Base-by-base conservation (phyloP, 1,140 invertebrate species). In the Diplogasteroides magnus region DNA sequence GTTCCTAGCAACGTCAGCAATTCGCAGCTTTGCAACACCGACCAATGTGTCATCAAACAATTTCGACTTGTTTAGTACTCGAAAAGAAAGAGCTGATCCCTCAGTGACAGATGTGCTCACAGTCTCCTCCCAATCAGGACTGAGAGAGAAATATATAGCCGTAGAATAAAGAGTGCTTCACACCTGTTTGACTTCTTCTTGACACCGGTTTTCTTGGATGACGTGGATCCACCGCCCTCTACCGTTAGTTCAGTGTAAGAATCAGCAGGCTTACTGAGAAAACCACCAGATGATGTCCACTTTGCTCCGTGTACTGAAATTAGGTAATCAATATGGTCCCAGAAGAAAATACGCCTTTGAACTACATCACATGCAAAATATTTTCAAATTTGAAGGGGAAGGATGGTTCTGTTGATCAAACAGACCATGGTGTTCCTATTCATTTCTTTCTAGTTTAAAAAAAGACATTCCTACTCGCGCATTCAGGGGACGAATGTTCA, bases 41-140 rank as follows among this genome's bases (percentile, higher is more conserved):
- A 78, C 58, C 15, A 79, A 61, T 31, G 64, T 64, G 57, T 81
- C 78, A 15, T 81, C 79, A 60, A 81, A 82, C 13, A 81, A 32
- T 69, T 78, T 79, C 0, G 76, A 59, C 64, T 82, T 81, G 37
- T 73, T 64, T 26, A 75, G 64, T 2, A 82, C 61, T 25, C 74
- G 69, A 62, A 81, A 82, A 23, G 77, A 74, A 14, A 81, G 31
- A 6, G 68, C 25, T 0, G 80, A 82, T 14, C 69, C 32, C 2
- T 81, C 80, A 25, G 72, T 75, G 19, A 82, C 80, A 28, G 29
- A 68, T 26, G 74, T 28, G 23, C 60, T 69, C 32, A 79, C 73
- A 14, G 71, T 37, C 65, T 80, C 78, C 26, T 80, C 78, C 77
- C 79, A 80, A 63, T 81, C 76, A 2, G 78, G 79, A 32, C 68